Evolutionary conservation across 64 coral and sea anemone genomes (phyloP), one percentile per base, ranked within the genome.

Genomic region (Porites lutea): DNA sequence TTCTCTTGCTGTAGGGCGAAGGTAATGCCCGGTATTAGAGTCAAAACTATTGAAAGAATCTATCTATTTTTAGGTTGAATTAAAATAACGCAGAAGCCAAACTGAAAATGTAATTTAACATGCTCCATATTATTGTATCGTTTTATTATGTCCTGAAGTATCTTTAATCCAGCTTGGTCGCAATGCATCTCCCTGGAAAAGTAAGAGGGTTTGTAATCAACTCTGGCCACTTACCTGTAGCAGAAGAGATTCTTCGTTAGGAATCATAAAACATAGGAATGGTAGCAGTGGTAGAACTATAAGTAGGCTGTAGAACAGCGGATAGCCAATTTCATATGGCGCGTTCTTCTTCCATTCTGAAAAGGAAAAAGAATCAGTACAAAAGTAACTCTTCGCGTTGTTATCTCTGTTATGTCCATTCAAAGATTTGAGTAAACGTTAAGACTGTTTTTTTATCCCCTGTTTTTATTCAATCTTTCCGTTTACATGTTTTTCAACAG

Each of bases 311-410:
- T 68, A 84, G 18, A 84, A 53, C 9, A 84, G 19, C 8, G 81
- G 81, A 13, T 84, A 84, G 22, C 63, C 81, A 52, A 84, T 69
- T 69, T 84, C 63, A 8, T 84, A 84, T 4, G 81, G 63, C 47
- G 81, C 46, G 19, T 84, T 49, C 81, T 19, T 68, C 59, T 50
- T 52, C 81, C 81, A 84, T 47, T 50, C 81, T 84, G 45, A 68
- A 64, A 52, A 50, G 58, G 15, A 59, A 63, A 82, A 48, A 82
- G 5, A 82, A 15, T 20, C 2, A 46, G 19, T 0, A 0, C 51
- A 22, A 76, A 50, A 76, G 2, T 45, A 11, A 15, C 7, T 57
- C 54, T 9, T 57, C 54, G 47, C 3, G 49, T 2, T 18, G 3
- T 37, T 37, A 37, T 37, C 27, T 37, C 27, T 37, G 27, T 37